Conservation (phyloP, 23 tunicate species). For the Styela clava region DNA sequence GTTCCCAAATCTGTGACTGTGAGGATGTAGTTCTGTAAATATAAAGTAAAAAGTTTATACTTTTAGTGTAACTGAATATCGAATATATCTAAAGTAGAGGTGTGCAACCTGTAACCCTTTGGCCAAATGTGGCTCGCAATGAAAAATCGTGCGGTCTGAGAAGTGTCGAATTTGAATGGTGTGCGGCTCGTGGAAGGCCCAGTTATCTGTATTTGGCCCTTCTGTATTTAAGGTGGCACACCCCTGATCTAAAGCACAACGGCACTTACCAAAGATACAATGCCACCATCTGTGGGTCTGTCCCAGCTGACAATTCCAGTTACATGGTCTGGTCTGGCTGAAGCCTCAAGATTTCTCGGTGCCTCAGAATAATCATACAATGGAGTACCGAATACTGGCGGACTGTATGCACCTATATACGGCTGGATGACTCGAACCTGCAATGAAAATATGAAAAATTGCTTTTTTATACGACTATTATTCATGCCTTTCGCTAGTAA, state of each 20-base stretch:
- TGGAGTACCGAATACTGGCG: constrained; percentile 12
- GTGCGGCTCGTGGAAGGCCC: too few relatives aligned
- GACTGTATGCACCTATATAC: constrained; percentile 49
- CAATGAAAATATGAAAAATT: background rate
- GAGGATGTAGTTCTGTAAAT: background rate
- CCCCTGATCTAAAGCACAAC: too few relatives aligned
- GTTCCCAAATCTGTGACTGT: background rate
- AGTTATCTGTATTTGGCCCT: too few relatives aligned
- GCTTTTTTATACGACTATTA: too few relatives aligned
- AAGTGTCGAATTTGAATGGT: too few relatives aligned
- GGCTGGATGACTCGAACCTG: constrained; percentile 63
- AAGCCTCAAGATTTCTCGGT: constrained; percentile 35
- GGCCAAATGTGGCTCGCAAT: too few relatives aligned
- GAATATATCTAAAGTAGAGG: too few relatives aligned
- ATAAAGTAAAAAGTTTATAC: background rate
- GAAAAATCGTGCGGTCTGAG: too few relatives aligned
- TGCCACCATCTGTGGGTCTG: constrained; percentile 6
- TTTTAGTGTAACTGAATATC: too few relatives aligned
- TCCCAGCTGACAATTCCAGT: constrained; percentile 7
- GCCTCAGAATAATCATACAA: constrained; percentile 33
- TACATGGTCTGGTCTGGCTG: background rate
- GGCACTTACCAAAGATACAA: constrained; percentile 6
- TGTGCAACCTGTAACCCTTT: too few relatives aligned
- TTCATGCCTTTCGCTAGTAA: too few relatives aligned
- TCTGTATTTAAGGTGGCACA: too few relatives aligned